Base-by-base conservation (phyloP, 2,888 invertebrate genomes). In the Timema cristinae region DNA sequence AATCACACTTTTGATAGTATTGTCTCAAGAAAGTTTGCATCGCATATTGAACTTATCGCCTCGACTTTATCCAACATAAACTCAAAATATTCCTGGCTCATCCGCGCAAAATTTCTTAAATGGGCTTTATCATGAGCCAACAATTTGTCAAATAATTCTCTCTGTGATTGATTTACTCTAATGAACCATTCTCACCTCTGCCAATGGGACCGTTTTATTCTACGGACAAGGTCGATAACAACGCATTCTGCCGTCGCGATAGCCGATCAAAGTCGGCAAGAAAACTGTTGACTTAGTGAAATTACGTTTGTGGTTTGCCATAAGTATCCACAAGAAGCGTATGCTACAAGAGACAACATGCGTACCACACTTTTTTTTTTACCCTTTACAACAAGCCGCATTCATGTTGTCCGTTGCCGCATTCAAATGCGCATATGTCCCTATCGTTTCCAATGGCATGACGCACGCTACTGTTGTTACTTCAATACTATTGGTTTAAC, bases 11-110 rank as follows among this genome's bases (percentile, higher is more conserved):
- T 68, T 50, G 51, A 13, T 68, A 50, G 69, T 56, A 69, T 69
- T 69, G 69, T 15, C 32, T 69, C 69, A 15, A 54, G 56, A 52
- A 54, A 69, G 69, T 51, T 69, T 13, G 52, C 56, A 16, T 69
- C 9, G 13, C 52, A 47, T 52, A 15, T 54, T 50, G 16, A n/a
- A 50, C n/a, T 68, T 15, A 50, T 68, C 13, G 66, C 32, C 49
- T n/a, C n/a, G 47, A 68, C 16, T 49, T 68, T 68, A n/a, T 68
- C n/a, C n/a, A 54, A 7, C 32, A 54, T 52, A 68, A 50, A 7
- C 1, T 59, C 16, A 51, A 68, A 68, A 54, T 59, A 51, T 10
- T 47, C 47, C n/a, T 8, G 9, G 32, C 16, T 32, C 16, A 15
- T 68, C 47, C 54, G 50, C 47, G 47, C 52, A 16, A 68, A 68